A percentile compares a stretch with the other conserved stretches of the same genome.
Evolutionary conservation across 2,888 invertebrate genomes (phyloP).

Genomic region (Hesperia comma): DNA sequence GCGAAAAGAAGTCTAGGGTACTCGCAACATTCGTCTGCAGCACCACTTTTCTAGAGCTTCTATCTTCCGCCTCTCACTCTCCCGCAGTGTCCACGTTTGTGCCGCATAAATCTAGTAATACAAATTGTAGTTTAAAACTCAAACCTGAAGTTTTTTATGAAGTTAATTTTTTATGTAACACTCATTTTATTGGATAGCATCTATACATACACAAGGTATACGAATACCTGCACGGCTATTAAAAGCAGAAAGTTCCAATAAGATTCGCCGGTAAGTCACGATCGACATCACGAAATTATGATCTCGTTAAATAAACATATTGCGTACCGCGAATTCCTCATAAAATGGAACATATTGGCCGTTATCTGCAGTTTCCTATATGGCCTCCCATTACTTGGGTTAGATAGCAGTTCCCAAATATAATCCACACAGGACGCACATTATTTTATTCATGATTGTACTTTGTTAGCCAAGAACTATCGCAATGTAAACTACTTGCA

Average conservation of each 20-base stretch:
- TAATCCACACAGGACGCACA: background rate
- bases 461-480: background rate
- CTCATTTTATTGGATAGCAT: no score
- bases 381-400: conserved; percentile 57
- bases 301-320: conserved; percentile 71
- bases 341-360: conserved; percentile 70
- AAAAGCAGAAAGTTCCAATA: conserved; percentile 16
- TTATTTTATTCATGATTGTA: conserved; percentile 1
- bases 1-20: no score
- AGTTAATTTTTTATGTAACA: no score
- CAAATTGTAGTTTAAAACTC: no score
- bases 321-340: conserved; percentile 67
- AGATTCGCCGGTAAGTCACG: conserved; percentile 52
- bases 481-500: no score
- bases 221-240: background rate
- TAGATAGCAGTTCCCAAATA: conserved; percentile 43
- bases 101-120: no score
- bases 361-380: conserved; percentile 59
- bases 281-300: conserved; percentile 56
- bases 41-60: no score
- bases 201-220: no score
- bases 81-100: no score
- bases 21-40: no score
- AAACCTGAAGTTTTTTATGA: no score
- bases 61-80: no score